phyloP scores from a whole-genome alignment of 2,888 invertebrate genomes.

The Automeris io region DNA sequence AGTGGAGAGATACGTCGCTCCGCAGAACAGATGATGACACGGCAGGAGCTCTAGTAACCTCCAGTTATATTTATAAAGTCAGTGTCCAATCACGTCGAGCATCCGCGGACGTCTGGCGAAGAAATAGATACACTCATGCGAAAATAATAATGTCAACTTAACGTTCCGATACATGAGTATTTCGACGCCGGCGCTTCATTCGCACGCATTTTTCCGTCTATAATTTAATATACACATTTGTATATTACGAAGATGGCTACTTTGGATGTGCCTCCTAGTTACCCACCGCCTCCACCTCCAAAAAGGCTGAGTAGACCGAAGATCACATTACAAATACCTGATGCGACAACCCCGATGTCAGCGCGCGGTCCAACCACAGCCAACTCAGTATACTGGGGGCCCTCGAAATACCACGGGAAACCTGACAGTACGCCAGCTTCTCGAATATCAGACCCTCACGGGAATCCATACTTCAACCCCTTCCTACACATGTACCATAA shows the following conservation, averaged over 20 bases:
- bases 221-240: conserved; percentile 17
- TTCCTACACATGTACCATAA: conserved; percentile 75
- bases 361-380: conserved; percentile 37
- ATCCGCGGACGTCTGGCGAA: conserved; percentile 46
- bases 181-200: conserved; percentile 46
- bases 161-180: conserved; percentile 19
- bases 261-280: conserved; percentile 45
- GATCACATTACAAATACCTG: conserved; percentile 71
- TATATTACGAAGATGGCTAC: conserved; percentile 38
- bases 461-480: conserved; percentile 55
- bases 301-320: conserved; percentile 54
- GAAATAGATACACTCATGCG: conserved; percentile 23
- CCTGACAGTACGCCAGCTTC: conserved; percentile 48
- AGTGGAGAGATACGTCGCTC: conserved; percentile 15
- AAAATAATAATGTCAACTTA: conserved; percentile 36
- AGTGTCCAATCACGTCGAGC: conserved; percentile 54
- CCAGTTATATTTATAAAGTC: conserved; percentile 68
- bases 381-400: conserved; percentile 36
- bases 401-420: conserved; percentile 41
- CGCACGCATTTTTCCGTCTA: conserved; percentile 12
- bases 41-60: conserved; percentile 44
- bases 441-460: conserved; percentile 49
- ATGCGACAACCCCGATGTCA: conserved; percentile 29
- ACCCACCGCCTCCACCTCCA: conserved; percentile 58
- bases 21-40: conserved; percentile 44